phyloP scores from a whole-genome alignment of 1,140 invertebrate genomes.

The Psix sp. region DNA sequence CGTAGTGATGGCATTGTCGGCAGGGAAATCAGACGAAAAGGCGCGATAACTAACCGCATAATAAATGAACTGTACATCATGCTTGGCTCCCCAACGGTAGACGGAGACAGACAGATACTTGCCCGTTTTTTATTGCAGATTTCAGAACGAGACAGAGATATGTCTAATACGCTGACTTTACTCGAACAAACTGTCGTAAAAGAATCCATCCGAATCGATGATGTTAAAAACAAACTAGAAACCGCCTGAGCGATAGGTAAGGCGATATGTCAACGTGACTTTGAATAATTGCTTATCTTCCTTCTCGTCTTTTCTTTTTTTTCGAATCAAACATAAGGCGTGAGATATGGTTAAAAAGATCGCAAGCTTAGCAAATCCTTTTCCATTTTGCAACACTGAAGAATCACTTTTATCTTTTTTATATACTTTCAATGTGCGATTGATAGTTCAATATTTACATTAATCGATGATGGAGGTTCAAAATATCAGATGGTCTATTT shows the following conservation, averaged over 20 bases:
- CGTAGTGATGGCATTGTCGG: constrained; percentile 73
- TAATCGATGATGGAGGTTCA: too few relatives aligned
- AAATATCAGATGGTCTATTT: too few relatives aligned
- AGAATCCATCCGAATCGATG: constrained; percentile 54
- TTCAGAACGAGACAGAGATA: constrained; percentile 50
- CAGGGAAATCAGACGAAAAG: constrained; percentile 78
- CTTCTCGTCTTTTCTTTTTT: constrained; percentile 19
- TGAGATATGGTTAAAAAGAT: constrained; percentile 27
- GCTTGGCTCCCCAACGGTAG: constrained; percentile 58
- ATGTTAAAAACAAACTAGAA: constrained; percentile 51
- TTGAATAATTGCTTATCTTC: constrained; percentile 53
- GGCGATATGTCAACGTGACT: constrained; percentile 47
- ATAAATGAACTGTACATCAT: constrained; percentile 76
- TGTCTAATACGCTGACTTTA: constrained; percentile 60
- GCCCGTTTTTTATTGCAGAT: constrained; percentile 63
- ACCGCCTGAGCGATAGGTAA: constrained; percentile 16
- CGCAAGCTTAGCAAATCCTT: neutral
- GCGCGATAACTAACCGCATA: constrained; percentile 77
- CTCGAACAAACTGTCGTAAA: constrained; percentile 56
- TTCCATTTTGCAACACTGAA: too few relatives aligned
- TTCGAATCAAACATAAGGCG: constrained; percentile 16
- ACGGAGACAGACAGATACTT: constrained; percentile 63
- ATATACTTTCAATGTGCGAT: too few relatives aligned
- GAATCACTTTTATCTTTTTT: too few relatives aligned
- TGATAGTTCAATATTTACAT: too few relatives aligned